These are phyloP conservation scores for Zoroaster sp. DNA, from an alignment of 53 echinoderm and acorn worm genomes.

Conservation along the genomic window DNA sequence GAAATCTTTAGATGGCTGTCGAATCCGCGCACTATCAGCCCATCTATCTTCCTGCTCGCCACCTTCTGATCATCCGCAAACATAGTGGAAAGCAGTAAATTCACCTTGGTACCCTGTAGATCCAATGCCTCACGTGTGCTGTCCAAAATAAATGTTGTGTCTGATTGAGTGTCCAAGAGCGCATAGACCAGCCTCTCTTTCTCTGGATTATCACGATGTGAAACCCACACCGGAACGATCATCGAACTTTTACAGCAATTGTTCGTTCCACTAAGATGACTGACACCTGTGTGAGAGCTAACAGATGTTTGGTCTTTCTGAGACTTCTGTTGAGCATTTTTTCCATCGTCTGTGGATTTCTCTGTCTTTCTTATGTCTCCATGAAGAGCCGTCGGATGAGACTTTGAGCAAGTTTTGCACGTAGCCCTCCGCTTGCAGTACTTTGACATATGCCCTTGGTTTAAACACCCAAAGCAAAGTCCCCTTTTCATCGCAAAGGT, in stretches of 20 bases:
- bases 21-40: conserved; percentile 24
- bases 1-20: neutral
- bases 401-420: conserved; percentile 25
- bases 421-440: conserved; percentile 4
- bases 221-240: conserved; percentile 41
- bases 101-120: neutral
- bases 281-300: neutral
- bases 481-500: conserved; percentile 6
- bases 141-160: conserved; percentile 39
- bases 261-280: neutral
- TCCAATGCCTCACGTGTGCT: neutral
- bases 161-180: conserved; percentile 47
- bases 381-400: conserved; percentile 47
- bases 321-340: neutral
- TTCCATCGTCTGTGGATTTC: neutral
- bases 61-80: neutral
- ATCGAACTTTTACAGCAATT: conserved; percentile 35
- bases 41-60: neutral
- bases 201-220: conserved; percentile 12
- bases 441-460: conserved; percentile 39
- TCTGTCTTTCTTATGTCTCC: conserved; percentile 1
- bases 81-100: conserved; percentile 58
- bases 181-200: conserved; percentile 36
- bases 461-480: conserved; percentile 58
- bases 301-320: neutral